These are phyloP conservation scores for Falco peregrinus DNA, from an alignment of 2,797 vertebrate species.

Conservation along the genomic window DNA sequence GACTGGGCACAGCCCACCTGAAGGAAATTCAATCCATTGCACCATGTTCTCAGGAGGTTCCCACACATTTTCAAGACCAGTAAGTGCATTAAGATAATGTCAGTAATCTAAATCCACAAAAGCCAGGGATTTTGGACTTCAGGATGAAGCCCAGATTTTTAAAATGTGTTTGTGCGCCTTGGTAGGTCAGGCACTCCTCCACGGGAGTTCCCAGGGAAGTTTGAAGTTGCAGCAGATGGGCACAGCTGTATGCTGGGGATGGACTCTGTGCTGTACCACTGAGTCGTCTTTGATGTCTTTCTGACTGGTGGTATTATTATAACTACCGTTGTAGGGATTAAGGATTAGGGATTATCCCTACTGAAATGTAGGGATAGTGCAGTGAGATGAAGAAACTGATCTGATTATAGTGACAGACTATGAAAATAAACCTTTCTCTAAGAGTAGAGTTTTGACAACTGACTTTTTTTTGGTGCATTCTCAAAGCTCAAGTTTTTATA, in stretches of 20 bases:
- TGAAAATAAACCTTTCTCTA: constrained; percentile 15
- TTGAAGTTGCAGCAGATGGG: not conserved
- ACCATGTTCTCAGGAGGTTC: not conserved
- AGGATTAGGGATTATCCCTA: too few relatives aligned
- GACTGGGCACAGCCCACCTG: not conserved
- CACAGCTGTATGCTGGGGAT: not conserved
- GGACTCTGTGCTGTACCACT: not conserved
- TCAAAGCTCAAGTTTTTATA: not conserved
- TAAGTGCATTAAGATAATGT: not conserved
- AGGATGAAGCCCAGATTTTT: not conserved
- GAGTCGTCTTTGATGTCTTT: not conserved
- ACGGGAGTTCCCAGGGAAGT: not conserved
- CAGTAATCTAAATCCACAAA: not conserved
- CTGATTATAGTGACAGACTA: not conserved
- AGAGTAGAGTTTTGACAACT: not conserved
- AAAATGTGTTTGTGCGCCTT: not conserved
- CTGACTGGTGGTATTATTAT: not conserved
- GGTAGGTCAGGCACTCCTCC: accelerated
- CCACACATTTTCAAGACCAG: not conserved
- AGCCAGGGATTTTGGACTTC: not conserved
- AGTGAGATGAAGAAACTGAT: not conserved
- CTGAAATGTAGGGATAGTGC: not conserved
- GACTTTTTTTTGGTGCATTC: not conserved
- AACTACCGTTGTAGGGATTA: not conserved
- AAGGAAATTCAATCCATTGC: not conserved